Evolutionary conservation across 2,113 vertebrate genomes (phyloP).

Genomic region (Cavia porcellus): DNA sequence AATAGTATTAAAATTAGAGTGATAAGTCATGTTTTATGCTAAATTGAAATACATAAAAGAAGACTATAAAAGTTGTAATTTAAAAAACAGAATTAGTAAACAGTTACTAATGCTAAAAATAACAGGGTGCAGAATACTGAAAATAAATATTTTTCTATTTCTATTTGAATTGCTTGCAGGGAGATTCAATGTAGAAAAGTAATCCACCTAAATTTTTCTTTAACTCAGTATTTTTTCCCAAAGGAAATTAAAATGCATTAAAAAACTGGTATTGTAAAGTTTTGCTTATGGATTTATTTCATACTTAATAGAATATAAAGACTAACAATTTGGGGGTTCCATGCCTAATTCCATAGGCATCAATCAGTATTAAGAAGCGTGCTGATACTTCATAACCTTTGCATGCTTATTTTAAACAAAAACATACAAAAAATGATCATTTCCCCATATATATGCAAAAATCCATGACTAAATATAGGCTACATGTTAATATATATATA

Average conservation of each 20-base stretch:
- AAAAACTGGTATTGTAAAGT: background rate
- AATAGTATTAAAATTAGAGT: background rate
- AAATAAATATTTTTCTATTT: background rate
- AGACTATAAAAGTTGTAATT: background rate
- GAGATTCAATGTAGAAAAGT: background rate
- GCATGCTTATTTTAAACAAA: constrained; percentile 20
- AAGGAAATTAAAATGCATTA: background rate
- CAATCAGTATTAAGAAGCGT: background rate
- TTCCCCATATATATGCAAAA: background rate
- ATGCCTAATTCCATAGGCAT: background rate
- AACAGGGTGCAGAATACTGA: background rate
- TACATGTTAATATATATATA: background rate
- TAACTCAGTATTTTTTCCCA: background rate
- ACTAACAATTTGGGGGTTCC: background rate
- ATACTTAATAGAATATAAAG: constrained; percentile 8
- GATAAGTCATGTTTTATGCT: background rate
- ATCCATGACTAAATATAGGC: background rate
- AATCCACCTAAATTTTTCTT: background rate
- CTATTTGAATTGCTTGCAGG: constrained; percentile 41
- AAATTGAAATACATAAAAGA: constrained; percentile 6
- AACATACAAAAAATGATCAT: background rate
- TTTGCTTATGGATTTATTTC: background rate
- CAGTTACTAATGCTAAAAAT: background rate
- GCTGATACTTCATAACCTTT: background rate
- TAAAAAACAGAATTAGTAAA: background rate